phyloP scores from a whole-genome alignment of 2,888 invertebrate genomes.

The Empis livida region DNA sequence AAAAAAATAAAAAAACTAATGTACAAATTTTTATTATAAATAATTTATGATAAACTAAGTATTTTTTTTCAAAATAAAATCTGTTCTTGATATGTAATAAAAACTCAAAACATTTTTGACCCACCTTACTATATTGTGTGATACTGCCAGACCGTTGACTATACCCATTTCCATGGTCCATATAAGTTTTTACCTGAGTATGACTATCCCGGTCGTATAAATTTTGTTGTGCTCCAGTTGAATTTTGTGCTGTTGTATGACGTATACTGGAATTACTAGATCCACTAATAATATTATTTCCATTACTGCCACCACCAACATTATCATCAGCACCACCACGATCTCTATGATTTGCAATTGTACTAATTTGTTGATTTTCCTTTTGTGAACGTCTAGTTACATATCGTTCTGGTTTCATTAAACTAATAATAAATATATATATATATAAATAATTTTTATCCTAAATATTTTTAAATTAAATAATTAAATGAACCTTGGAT shows the following conservation, averaged over 20 bases:
- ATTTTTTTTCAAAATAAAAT: constrained; percentile 2
- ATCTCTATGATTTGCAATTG: constrained; percentile 36
- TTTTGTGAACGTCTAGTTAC: constrained; percentile 45
- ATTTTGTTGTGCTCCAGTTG: constrained; percentile 38
- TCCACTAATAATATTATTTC: neutral
- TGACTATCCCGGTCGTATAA: constrained; percentile 43
- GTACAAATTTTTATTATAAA: too few species aligned
- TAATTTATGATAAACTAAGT: neutral
- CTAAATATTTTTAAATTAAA: neutral
- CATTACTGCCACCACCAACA: constrained; percentile 24
- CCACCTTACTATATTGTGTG: constrained; percentile 85
- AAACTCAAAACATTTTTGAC: constrained; percentile 21
- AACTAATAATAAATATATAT: constrained; percentile 30
- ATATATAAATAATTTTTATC: constrained; percentile 8
- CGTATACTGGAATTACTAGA: neutral
- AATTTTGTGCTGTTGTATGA: constrained; percentile 33
- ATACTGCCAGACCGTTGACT: constrained; percentile 53
- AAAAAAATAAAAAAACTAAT: neutral
- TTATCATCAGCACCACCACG: constrained; percentile 35
- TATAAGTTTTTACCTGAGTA: constrained; percentile 91
- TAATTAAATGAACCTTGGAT: constrained; percentile 73
- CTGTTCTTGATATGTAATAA: constrained; percentile 30
- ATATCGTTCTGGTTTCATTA: constrained; percentile 55
- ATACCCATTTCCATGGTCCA: constrained; percentile 80
- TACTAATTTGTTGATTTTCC: constrained; percentile 37